Evolutionary conservation across 2,888 invertebrate species (phyloP), one percentile per base, ranked within the genome.

Genomic region (Temnothorax unifasciatus): DNA sequence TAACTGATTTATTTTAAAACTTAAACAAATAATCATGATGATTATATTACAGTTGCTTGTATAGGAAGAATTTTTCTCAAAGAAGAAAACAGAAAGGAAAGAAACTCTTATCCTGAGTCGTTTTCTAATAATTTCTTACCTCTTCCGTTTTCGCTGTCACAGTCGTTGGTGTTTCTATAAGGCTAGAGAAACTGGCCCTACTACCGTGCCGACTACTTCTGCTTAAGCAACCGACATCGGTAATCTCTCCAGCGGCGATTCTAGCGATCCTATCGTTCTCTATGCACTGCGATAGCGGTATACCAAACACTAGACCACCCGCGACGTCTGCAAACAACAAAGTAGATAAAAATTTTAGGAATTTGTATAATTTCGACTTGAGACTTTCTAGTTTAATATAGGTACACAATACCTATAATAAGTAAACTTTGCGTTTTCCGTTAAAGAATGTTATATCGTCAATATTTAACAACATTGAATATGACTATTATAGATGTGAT

Each of bases 241-340:
- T 85, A 38, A 92, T 89, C 82, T 93, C 95, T 13, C 93, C 94
- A 25, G 93, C 87, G 6, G 95, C 95, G 54, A 95, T 95, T 89
- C 96, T 95, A 41, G 95, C 94, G 82, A 96, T 92, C 84, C 96
- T 95, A 95, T 98, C 98, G 91, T 98, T 97, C 93, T 97, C 97
- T 91, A 99, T 96, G 94, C 98, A 98, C 93, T 97, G 97, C 76
- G 97, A 96, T 89, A 99, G 95, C 1, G 98, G 97, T 88, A 98
- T 97, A 11, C 98, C 98, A 93, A 99, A 99, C 82, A 98, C 97
- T 90, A 97, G 95, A 82, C 98, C 97, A 88, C 95, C 94, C 1
- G 88, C 54, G 21, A 86, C 76, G 47, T 93, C 93, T 93, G 86
- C 61, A 90, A 91, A 34, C 66, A 82, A 25, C 63, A 52, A 44